Percentiles rank a stretch among this genome's conserved stretches.
Conservation (phyloP, 2,888 invertebrate species). For the Protonemura montana region DNA sequence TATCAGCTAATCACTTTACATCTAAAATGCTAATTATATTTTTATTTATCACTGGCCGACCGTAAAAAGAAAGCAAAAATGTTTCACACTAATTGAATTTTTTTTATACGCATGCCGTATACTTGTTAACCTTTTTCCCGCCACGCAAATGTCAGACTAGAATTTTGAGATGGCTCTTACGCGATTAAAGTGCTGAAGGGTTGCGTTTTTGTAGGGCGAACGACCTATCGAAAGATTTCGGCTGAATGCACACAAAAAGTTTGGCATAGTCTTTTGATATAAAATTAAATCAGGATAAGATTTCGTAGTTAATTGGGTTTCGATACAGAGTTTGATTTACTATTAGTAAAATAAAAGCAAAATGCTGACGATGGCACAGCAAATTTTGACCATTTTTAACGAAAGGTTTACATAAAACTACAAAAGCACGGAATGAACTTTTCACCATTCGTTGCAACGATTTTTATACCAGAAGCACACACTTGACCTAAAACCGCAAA, state of each 20-base stretch:
- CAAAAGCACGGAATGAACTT: not conserved
- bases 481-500: not conserved
- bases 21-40: constrained; percentile 3
- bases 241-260: not conserved
- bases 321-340: not conserved
- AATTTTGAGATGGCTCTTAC: not conserved
- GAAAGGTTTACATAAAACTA: not conserved
- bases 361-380: not conserved
- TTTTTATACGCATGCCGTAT: not conserved
- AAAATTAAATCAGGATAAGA: not conserved
- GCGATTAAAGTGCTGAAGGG: not conserved
- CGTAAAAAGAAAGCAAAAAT: not conserved
- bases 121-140: not conserved
- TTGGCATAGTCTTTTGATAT: not conserved
- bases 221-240: not conserved
- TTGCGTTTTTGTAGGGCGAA: not conserved
- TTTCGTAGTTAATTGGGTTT: not conserved
- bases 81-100: not conserved
- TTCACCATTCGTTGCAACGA: not conserved
- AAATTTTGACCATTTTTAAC: not conserved
- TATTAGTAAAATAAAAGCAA: not conserved
- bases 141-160: not conserved
- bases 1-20: not conserved
- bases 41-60: not conserved
- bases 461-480: no score